Percentiles rank a stretch among this genome's conserved stretches.
These are phyloP conservation scores for Ataeniobius toweri DNA, from an alignment of 2,797 vertebrate genomes.

Conservation along the genomic window DNA sequence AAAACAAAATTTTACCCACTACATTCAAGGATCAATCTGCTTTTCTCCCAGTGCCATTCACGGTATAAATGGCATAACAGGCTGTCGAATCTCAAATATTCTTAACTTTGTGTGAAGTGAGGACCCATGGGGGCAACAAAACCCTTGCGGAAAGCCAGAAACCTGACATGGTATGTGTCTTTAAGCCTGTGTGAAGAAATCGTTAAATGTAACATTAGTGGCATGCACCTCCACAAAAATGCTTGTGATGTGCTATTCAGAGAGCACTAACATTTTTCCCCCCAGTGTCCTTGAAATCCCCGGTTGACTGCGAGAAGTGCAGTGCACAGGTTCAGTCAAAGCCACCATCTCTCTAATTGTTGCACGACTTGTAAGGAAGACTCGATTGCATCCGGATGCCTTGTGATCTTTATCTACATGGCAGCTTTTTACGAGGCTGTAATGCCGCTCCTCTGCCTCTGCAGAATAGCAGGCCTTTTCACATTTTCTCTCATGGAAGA, in stretches of 20 bases:
- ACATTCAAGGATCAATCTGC: not conserved
- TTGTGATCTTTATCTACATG: slow-evolving; percentile 22
- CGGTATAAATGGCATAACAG: slow-evolving; percentile 2
- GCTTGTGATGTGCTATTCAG: slow-evolving; percentile 23
- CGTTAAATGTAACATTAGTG: slow-evolving; percentile 17
- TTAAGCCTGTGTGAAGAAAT: slow-evolving; percentile 10
- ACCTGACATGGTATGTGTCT: slow-evolving; percentile 3
- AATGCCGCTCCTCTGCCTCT: not conserved
- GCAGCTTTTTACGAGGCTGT: slow-evolving; percentile 17
- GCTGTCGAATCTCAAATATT: slow-evolving; percentile 21
- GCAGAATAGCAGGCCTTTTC: slow-evolving; percentile 20
- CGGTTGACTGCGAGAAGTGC: slow-evolving; percentile 11
- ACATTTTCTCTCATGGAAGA: slow-evolving; percentile 5
- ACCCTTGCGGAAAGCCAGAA: slow-evolving; percentile 5
- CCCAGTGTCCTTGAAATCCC: slow-evolving; percentile 27
- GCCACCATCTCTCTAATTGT: slow-evolving; percentile 27
- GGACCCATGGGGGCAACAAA: not conserved
- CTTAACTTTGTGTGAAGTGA: not conserved
- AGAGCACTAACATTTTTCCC: slow-evolving; percentile 12
- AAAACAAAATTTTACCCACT: not conserved
- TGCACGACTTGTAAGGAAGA: slow-evolving; percentile 27
- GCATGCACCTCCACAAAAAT: slow-evolving; percentile 22
- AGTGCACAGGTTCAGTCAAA: slow-evolving; percentile 29
- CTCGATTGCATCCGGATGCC: slow-evolving; percentile 19
- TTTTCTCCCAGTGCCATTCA: slow-evolving; percentile 3